phyloP scores from a whole-genome alignment of 2,888 invertebrate genomes.

The Druceiella hillmani region DNA sequence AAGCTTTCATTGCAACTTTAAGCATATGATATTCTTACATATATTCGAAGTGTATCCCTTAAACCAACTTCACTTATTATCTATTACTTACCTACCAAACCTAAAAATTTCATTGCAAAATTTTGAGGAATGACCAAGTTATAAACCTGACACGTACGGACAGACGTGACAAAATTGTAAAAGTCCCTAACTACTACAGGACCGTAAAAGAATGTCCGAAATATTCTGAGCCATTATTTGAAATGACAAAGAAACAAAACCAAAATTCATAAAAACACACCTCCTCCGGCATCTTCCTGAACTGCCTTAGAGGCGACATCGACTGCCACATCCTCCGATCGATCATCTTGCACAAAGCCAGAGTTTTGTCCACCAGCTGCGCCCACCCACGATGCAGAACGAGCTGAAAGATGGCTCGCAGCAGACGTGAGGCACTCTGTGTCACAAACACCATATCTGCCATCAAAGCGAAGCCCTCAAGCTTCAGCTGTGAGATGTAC shows the following conservation, averaged over 20 bases:
- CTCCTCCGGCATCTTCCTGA: slow-evolving; percentile 96
- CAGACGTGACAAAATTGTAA: not conserved
- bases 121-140: too few relatives aligned
- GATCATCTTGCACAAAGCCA: slow-evolving; percentile 98
- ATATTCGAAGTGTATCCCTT: too few relatives aligned
- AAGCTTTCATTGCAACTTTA: too few relatives aligned
- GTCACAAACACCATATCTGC: slow-evolving; percentile 99
- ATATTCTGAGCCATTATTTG: too few relatives aligned
- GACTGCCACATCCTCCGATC: slow-evolving; percentile 99
- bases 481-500: slow-evolving; percentile 95
- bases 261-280: slow-evolving; percentile 26
- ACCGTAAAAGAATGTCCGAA: too few relatives aligned
- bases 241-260: too few relatives aligned
- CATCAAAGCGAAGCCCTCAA: slow-evolving; percentile 98
- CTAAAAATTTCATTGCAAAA: too few relatives aligned
- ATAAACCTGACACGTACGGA: too few relatives aligned
- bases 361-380: slow-evolving; percentile 90
- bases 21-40: too few relatives aligned
- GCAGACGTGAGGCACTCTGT: slow-evolving; percentile 90
- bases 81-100: too few relatives aligned
- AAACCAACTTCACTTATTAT: too few relatives aligned
- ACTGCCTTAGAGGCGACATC: slow-evolving; percentile 96
- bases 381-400: slow-evolving; percentile 91
- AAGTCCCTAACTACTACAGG: not conserved
- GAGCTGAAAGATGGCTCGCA: slow-evolving; percentile 97